phyloP scores from a whole-genome alignment of 2,888 invertebrate genomes.

The Hirtodrosophila trivittata region DNA sequence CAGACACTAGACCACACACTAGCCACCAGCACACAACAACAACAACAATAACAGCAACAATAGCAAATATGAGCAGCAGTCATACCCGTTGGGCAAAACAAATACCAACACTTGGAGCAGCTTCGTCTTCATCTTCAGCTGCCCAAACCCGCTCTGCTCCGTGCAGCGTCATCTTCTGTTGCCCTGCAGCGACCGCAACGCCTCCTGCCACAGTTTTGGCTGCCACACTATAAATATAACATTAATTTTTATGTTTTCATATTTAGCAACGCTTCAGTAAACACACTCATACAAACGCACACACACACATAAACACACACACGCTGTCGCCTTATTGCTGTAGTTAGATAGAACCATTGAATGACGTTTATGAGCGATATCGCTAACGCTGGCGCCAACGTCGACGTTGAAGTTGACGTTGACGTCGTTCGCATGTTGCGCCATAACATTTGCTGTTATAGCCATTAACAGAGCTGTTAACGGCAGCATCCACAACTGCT shows the following conservation, averaged over 20 bases:
- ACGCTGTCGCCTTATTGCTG: slow-evolving; percentile 47
- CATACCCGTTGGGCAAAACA: slow-evolving; percentile 56
- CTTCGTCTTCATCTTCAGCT: slow-evolving; percentile 21
- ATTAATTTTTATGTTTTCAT: slow-evolving; percentile 80
- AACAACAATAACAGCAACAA: slow-evolving; percentile 13
- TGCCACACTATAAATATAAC: slow-evolving; percentile 80
- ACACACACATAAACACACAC: slow-evolving; percentile 13
- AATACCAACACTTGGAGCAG: slow-evolving; percentile 53
- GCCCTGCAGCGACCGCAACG: slow-evolving; percentile 68
- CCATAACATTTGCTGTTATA: slow-evolving; percentile 33
- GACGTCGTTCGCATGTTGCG: slow-evolving; percentile 2
- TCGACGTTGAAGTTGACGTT: slow-evolving; percentile 7
- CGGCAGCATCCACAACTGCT: slow-evolving; percentile 61
- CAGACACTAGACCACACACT: neutral
- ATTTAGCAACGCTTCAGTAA: slow-evolving; percentile 76
- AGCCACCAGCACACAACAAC: neutral
- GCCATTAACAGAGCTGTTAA: slow-evolving; percentile 50
- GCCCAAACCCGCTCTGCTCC: neutral
- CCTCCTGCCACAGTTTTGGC: slow-evolving; percentile 63
- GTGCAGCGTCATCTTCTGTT: slow-evolving; percentile 14
- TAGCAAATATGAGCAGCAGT: slow-evolving; percentile 39
- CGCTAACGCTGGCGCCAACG: slow-evolving; percentile 30
- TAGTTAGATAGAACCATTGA: slow-evolving; percentile 73
- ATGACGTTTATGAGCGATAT: slow-evolving; percentile 78
- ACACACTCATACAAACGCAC: slow-evolving; percentile 46